Evolutionary conservation across 2,797 vertebrate species (phyloP).

Genomic region (Oreochromis mossambicus): DNA sequence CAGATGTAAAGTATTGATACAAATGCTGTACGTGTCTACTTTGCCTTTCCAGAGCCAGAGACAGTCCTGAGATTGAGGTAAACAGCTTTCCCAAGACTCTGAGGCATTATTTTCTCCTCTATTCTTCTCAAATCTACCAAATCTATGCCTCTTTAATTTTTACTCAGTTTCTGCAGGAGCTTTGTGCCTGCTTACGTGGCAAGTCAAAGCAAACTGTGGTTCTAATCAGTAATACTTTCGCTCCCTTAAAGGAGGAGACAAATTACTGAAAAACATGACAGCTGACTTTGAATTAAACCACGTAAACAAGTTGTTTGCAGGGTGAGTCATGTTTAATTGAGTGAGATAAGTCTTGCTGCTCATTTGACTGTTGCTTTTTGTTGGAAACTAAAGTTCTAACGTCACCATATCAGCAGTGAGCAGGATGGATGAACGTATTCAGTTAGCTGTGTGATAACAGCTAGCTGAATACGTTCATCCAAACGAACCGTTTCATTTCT

Average conservation of each 20-base stretch:
- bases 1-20: background rate
- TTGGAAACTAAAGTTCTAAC: background rate
- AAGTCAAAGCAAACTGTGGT: background rate
- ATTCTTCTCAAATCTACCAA: background rate
- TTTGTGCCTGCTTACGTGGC: background rate
- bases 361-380: background rate
- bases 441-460: background rate
- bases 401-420: background rate
- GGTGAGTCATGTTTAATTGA: background rate
- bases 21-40: background rate
- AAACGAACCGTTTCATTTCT: background rate
- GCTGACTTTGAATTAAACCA: background rate
- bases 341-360: background rate
- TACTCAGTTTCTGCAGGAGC: background rate
- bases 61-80: background rate
- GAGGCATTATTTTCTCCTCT: background rate
- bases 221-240: background rate
- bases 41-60: background rate
- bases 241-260: background rate
- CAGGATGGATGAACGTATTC: background rate
- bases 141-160: background rate
- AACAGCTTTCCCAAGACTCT: constrained; percentile 15
- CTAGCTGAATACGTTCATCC: background rate
- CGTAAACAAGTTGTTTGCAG: background rate
- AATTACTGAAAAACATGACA: background rate